Conservation (phyloP, 30 jellyfish, hydroid and myxozoan genomes). For the Pelagia noctiluca region DNA sequence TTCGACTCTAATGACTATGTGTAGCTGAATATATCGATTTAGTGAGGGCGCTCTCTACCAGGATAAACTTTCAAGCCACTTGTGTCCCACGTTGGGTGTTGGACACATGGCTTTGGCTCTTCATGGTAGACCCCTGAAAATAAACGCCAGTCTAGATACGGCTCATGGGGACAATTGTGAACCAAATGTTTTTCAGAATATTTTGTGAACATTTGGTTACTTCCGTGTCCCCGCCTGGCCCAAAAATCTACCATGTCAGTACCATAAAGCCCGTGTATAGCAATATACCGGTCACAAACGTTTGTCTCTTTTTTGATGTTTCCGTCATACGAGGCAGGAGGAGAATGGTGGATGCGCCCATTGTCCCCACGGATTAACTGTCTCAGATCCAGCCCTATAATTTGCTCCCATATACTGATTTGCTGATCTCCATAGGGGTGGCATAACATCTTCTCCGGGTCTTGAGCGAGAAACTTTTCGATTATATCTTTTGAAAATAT, state of each 20-base stretch:
- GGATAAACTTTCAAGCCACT: slow-evolving; percentile 3
- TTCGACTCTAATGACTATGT: too few species aligned
- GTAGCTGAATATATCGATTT: too few species aligned
- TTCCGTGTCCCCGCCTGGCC: slow-evolving; percentile 72
- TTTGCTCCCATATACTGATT: slow-evolving; percentile 51
- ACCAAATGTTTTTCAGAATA: slow-evolving; percentile 10
- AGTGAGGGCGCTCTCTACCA: slow-evolving; percentile 31
- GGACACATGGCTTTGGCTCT: slow-evolving; percentile 45
- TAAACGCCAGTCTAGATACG: background rate
- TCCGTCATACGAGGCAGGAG: slow-evolving; percentile 74
- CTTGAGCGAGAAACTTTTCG: slow-evolving; percentile 57
- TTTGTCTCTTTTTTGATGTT: slow-evolving; percentile 7
- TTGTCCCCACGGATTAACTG: slow-evolving; percentile 35
- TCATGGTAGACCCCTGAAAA: slow-evolving; percentile 56
- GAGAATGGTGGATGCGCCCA: slow-evolving; percentile 67
- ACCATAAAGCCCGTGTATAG: slow-evolving; percentile 77
- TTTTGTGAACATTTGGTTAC: background rate
- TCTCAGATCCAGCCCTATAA: slow-evolving; percentile 16
- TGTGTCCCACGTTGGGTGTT: slow-evolving; percentile 19
- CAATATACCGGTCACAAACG: slow-evolving; percentile 62
- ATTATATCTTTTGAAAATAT: slow-evolving; percentile 66
- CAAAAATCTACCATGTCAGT: slow-evolving; percentile 62
- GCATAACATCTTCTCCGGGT: slow-evolving; percentile 56
- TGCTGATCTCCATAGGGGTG: slow-evolving; percentile 83
- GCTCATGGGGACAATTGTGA: slow-evolving; percentile 33